phyloP scores from a whole-genome alignment of 1,140 invertebrate genomes.

The Coelopa frigida region DNA sequence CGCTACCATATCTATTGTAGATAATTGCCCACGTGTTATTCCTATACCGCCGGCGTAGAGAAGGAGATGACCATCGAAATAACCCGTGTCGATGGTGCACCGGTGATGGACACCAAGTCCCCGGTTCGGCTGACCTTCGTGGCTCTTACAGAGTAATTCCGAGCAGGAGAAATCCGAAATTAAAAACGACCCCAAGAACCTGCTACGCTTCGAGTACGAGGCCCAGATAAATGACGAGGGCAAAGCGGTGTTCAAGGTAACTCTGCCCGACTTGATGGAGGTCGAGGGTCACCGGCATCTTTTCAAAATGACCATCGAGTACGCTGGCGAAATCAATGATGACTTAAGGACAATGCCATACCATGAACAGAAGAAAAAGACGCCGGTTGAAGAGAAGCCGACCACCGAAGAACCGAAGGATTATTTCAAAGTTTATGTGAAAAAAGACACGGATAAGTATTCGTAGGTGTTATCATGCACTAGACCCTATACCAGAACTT shows the following conservation, averaged over 20 bases:
- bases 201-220: no score
- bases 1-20: constrained; percentile 78
- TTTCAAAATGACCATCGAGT: constrained; percentile 25
- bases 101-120: constrained; percentile 35
- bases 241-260: constrained; percentile 26
- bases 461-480: no score
- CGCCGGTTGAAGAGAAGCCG: constrained; percentile 9
- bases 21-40: constrained; percentile 63
- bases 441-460: not conserved
- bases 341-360: no score
- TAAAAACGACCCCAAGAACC: no score
- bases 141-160: constrained; percentile 45
- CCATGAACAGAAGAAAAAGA: constrained; percentile 30
- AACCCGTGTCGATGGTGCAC: constrained; percentile 24
- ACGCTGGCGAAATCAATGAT: constrained; percentile 23
- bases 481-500: no score
- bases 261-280: constrained; percentile 28
- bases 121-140: constrained; percentile 58
- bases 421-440: constrained; percentile 25
- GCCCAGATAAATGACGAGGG: constrained; percentile 2
- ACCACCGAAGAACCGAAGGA: constrained; percentile 24
- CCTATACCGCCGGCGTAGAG: constrained; percentile 80
- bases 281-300: constrained; percentile 29
- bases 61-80: constrained; percentile 51
- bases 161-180: constrained; percentile 14